These are phyloP conservation scores for Solen grandis DNA, from an alignment of 1,140 invertebrate species.

Conservation along the genomic window DNA sequence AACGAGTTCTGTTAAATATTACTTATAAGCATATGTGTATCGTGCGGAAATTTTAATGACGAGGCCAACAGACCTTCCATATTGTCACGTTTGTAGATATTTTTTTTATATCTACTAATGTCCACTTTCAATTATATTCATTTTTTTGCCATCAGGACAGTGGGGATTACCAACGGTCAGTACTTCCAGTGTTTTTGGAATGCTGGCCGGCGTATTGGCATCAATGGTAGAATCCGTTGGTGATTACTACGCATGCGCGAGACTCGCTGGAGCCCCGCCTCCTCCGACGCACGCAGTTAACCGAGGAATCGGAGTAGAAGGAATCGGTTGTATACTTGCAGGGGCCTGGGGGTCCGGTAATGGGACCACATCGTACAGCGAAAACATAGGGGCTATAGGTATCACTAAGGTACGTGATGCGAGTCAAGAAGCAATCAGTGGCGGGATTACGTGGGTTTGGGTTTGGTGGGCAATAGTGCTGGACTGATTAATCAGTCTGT, in stretches of 20 bases:
- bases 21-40: no score
- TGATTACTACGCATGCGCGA: slow-evolving; percentile 83
- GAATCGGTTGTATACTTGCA: slow-evolving; percentile 90
- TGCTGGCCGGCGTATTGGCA: slow-evolving; percentile 75
- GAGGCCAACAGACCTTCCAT: no score
- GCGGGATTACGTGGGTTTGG: no score
- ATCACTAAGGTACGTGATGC: slow-evolving; percentile 84
- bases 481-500: no score
- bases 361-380: slow-evolving; percentile 90
- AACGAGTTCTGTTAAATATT: no score
- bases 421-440: no score
- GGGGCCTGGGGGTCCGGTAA: slow-evolving; percentile 91
- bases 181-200: slow-evolving; percentile 71
- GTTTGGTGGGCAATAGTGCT: no score
- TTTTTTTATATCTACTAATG: slow-evolving; percentile 4
- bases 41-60: no score
- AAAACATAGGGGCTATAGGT: slow-evolving; percentile 94
- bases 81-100: not conserved
- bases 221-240: slow-evolving; percentile 77
- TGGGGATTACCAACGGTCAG: slow-evolving; percentile 77
- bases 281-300: slow-evolving; percentile 91
- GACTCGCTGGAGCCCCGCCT: slow-evolving; percentile 88
- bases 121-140: not conserved
- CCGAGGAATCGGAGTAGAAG: slow-evolving; percentile 90
- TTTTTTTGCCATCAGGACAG: slow-evolving; percentile 73